These are phyloP conservation scores for Microcebus jonahi DNA, from an alignment of 2,113 vertebrate genomes.

Conservation along the genomic window DNA sequence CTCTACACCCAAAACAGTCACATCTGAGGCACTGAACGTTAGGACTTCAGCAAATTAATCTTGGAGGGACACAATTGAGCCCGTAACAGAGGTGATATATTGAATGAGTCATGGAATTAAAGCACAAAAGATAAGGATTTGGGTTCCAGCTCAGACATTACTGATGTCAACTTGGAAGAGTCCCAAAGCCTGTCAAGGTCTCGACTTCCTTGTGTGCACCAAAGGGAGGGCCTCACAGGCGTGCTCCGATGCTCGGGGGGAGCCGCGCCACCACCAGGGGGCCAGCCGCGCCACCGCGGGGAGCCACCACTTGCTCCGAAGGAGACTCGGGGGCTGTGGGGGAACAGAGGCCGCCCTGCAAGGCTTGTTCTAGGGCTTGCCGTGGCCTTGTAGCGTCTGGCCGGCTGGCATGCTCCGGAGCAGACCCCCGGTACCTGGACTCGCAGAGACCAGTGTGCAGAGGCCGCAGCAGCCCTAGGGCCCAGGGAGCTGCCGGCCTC, in stretches of 20 bases:
- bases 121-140: background rate
- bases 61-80: background rate
- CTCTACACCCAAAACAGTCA: background rate
- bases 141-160: background rate
- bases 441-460: background rate
- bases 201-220: background rate
- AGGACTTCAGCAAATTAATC: background rate
- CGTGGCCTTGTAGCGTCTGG: background rate
- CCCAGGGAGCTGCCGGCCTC: too few species aligned
- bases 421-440: background rate
- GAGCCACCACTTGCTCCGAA: too few species aligned
- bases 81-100: background rate
- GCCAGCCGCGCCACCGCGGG: fast-evolving
- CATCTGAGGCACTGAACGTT: background rate
- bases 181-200: background rate
- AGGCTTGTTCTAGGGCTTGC: background rate
- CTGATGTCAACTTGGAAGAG: background rate
- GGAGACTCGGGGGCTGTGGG: too few species aligned
- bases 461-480: background rate
- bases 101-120: background rate
- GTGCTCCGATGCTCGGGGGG: background rate
- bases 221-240: background rate
- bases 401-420: background rate
- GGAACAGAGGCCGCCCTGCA: background rate
- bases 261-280: too few species aligned